phyloP scores from a whole-genome alignment of 2,888 invertebrate genomes.

The Corbicula japonica region DNA sequence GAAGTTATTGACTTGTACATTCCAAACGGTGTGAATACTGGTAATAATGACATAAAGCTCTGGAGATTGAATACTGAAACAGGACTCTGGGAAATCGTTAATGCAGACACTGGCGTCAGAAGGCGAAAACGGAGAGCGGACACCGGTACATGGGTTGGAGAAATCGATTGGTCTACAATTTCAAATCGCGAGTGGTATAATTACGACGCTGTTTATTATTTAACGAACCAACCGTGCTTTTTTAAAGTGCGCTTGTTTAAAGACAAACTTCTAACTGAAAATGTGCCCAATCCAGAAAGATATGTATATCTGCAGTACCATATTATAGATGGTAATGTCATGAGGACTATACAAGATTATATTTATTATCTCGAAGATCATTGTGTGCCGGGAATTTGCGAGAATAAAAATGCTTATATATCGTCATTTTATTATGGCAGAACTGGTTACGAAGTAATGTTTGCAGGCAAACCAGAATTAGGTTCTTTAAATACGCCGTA shows the following conservation, averaged over 20 bases:
- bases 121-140: background rate
- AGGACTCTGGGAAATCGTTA: background rate
- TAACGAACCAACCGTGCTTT: background rate
- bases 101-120: background rate
- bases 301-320: background rate
- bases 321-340: background rate
- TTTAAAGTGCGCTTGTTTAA: constrained; percentile 1
- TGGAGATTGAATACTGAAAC: constrained; percentile 2
- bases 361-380: background rate
- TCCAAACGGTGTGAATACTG: background rate
- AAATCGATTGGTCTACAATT: background rate
- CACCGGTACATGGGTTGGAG: background rate
- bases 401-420: background rate
- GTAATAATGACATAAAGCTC: background rate
- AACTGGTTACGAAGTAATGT: background rate
- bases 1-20: constrained; percentile 1
- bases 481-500: background rate
- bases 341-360: background rate
- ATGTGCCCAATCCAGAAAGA: background rate
- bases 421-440: background rate
- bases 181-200: background rate
- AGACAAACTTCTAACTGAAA: background rate
- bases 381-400: background rate
- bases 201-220: background rate
- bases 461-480: background rate